A percentile compares a stretch with the other conserved stretches of the same genome.
Evolutionary conservation across 2,888 invertebrate genomes (phyloP).

Genomic region (Drosophila kokeensis): DNA sequence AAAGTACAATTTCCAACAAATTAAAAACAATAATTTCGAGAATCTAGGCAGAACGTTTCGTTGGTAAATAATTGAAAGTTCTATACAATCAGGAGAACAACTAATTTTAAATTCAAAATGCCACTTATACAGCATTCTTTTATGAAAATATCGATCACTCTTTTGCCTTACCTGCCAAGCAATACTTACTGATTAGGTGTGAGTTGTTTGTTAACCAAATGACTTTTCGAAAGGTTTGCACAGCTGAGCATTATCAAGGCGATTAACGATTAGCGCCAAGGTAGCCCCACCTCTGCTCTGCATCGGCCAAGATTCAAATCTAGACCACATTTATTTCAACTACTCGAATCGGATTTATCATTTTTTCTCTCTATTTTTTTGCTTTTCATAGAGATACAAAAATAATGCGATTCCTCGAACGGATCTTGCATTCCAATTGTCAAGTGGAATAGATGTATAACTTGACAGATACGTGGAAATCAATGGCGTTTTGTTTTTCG

Average conservation of each 20-base stretch:
- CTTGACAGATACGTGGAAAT: slow-evolving; percentile 67
- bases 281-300: neutral
- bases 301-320: slow-evolving; percentile 43
- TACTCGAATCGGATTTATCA: slow-evolving; percentile 63
- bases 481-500: slow-evolving; percentile 73
- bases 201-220: slow-evolving; percentile 13
- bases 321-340: slow-evolving; percentile 54
- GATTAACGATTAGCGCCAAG: slow-evolving; percentile 66
- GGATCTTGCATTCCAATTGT: slow-evolving; percentile 31
- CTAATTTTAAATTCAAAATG: neutral
- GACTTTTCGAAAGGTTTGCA: slow-evolving; percentile 29
- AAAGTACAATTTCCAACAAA: neutral
- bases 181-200: slow-evolving; percentile 11
- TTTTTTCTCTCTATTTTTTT: neutral
- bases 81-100: neutral
- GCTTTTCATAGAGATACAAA: slow-evolving; percentile 7
- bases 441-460: slow-evolving; percentile 26
- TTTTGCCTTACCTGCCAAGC: neutral
- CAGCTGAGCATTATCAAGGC: slow-evolving; percentile 37
- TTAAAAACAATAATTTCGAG: neutral
- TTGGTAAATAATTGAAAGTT: neutral
- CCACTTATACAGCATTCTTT: neutral
- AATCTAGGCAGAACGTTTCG: neutral
- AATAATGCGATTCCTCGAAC: slow-evolving; percentile 24
- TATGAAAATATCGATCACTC: neutral